Evolutionary conservation across 2,888 invertebrate species (phyloP), one percentile per base, ranked within the genome.

Genomic region (Epiblema foenella): DNA sequence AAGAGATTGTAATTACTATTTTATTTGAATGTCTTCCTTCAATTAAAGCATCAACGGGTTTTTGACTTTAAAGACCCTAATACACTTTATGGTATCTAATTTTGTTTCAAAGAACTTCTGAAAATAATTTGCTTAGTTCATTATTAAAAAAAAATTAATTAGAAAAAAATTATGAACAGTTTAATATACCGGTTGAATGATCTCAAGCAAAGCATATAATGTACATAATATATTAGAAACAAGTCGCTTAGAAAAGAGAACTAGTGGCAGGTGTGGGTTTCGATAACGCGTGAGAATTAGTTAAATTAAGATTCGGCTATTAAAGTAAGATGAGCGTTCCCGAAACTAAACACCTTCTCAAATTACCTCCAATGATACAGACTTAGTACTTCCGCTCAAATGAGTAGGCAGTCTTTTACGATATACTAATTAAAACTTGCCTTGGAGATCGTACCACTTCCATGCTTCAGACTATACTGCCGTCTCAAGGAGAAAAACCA

Each of bases 1-100:
- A 71, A 39, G 60, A 62, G 51, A 24, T 62, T 20, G 60, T 67
- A 71, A 71, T 71, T 67, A 57, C 29, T 20, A 49, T 46, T 60
- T 60, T 51, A 62, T 62, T 67, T 67, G 49, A 51, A 57, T 56
- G 60, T 39, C 51, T 59, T 54, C 51, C 65, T 54, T 65, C 70
- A 70, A 70, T 70, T 70, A 37, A 49, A 37, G 69, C 51, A 42
- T 65, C 29, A 56, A 66, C 37, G 54, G 46, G 46, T 60, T 54
- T 69, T 70, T 54, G 15, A 52, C 42, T 58, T 63, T 46, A n/a
- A 18, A 11, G 12, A 17, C 10, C 29, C 9, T 8, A 52, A 15
- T 7, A 18, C 17, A 57, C 10, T 29, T 39, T 42, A 42, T n/a
- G 7, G 8, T 46, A n/a, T n/a, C n/a, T n/a, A n/a, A n/a, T n/a